phyloP scores from a whole-genome alignment of 2,797 vertebrate species.

The Falco biarmicus region DNA sequence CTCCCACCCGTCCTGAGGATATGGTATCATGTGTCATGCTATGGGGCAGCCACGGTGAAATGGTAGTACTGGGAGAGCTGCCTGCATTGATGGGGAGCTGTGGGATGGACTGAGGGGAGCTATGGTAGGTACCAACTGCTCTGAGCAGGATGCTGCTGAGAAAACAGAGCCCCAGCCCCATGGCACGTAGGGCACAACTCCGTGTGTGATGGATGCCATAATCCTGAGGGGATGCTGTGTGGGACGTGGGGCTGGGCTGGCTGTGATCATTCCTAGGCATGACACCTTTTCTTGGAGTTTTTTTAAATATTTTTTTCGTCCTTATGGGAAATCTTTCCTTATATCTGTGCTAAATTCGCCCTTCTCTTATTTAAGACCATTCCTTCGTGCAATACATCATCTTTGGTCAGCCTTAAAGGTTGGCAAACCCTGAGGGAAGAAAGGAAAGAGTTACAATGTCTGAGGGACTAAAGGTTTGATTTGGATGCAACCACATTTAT shows the following conservation, averaged over 20 bases:
- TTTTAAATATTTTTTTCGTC: neutral
- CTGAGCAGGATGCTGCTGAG: neutral
- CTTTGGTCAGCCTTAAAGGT: conserved; percentile 58
- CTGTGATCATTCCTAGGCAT: neutral
- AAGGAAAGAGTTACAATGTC: conserved; percentile 50
- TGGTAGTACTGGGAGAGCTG: neutral
- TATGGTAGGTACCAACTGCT: neutral
- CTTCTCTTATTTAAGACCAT: conserved; percentile 46
- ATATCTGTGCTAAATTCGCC: neutral
- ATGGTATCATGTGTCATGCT: neutral
- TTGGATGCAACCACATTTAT: conserved; percentile 63
- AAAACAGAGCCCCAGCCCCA: neutral
- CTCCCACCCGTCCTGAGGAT: neutral
- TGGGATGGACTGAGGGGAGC: neutral
- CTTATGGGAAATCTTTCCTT: neutral
- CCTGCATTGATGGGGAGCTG: rapidly evolving
- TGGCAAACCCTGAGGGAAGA: conserved; percentile 54
- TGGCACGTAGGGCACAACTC: neutral
- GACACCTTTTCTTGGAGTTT: neutral
- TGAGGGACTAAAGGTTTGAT: conserved; percentile 61
- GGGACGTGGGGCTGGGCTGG: neutral
- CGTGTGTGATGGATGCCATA: rapidly evolving
- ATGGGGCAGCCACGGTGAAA: neutral
- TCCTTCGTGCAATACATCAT: conserved; percentile 51
- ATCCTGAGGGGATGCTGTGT: neutral